A percentile compares a stretch with the other conserved stretches of the same genome.
These are phyloP conservation scores for Erynnis tages DNA, from an alignment of 2,888 invertebrate genomes.

Conservation along the genomic window DNA sequence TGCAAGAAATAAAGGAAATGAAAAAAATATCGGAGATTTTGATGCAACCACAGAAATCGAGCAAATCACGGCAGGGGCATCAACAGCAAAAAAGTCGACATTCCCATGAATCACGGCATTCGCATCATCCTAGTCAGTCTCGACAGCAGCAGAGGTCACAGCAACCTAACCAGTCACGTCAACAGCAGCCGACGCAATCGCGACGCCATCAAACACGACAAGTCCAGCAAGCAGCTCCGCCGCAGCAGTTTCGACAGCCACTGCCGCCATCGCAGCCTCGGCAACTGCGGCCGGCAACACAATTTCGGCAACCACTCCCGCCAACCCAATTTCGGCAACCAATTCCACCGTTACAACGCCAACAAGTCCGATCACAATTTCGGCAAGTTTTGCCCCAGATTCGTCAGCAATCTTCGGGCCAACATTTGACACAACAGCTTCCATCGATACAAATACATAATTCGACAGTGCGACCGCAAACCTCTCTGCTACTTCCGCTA, in stretches of 20 bases:
- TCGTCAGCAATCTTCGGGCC: slow-evolving; percentile 10
- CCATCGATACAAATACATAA: background rate
- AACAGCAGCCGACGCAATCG: background rate
- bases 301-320: slow-evolving; percentile 27
- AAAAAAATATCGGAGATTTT: background rate
- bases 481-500: no score
- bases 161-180: background rate
- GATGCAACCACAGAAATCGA: background rate
- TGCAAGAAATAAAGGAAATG: slow-evolving; percentile 24
- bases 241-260: slow-evolving; percentile 20
- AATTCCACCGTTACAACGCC: no score
- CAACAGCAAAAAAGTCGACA: background rate
- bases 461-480: background rate
- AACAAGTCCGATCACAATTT: background rate
- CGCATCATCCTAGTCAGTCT: background rate
- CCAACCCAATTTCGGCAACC: slow-evolving; percentile 24
- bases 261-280: background rate
- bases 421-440: background rate
- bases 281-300: background rate
- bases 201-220: background rate
- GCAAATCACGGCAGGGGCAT: background rate
- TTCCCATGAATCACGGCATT: background rate
- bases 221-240: background rate
- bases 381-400: background rate
- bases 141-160: slow-evolving; percentile 10